These are phyloP conservation scores for Liasis olivaceus DNA, from an alignment of 2,797 vertebrate species.

Conservation along the genomic window DNA sequence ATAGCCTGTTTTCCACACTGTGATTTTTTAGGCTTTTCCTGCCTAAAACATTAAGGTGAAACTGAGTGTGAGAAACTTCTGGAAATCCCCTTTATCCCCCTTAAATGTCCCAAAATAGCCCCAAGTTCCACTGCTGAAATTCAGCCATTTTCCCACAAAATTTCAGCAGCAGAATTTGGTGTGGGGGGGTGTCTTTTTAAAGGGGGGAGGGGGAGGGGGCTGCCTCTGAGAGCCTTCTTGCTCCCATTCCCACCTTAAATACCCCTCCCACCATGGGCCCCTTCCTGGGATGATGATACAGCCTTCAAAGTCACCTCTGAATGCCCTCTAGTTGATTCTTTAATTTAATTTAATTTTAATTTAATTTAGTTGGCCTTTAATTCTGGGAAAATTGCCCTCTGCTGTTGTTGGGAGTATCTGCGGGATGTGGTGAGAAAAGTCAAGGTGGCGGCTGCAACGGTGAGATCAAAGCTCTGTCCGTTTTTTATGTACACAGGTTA, in stretches of 20 bases:
- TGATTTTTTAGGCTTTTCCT: neutral
- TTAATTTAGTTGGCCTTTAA: neutral
- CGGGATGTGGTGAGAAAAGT: too few relatives aligned
- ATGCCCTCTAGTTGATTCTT: neutral
- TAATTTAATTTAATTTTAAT: neutral
- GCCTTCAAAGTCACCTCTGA: neutral
- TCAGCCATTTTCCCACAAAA: neutral
- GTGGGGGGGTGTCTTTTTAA: neutral
- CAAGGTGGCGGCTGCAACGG: neutral
- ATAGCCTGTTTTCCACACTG: neutral
- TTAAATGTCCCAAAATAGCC: neutral
- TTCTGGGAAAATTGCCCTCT: neutral
- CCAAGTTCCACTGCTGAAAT: neutral
- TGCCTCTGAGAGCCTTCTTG: neutral
- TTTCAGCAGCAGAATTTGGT: neutral
- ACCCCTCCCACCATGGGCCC: neutral
- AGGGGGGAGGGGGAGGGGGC: neutral
- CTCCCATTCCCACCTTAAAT: neutral
- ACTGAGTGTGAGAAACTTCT: neutral
- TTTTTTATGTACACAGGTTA: neutral
- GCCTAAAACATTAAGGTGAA: neutral
- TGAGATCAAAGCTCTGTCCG: neutral
- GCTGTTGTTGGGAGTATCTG: neutral
- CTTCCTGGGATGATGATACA: neutral
- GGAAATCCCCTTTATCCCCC: neutral